These are phyloP conservation scores for Pseudochromis fuscus DNA, from an alignment of 2,797 vertebrate genomes.

Conservation along the genomic window DNA sequence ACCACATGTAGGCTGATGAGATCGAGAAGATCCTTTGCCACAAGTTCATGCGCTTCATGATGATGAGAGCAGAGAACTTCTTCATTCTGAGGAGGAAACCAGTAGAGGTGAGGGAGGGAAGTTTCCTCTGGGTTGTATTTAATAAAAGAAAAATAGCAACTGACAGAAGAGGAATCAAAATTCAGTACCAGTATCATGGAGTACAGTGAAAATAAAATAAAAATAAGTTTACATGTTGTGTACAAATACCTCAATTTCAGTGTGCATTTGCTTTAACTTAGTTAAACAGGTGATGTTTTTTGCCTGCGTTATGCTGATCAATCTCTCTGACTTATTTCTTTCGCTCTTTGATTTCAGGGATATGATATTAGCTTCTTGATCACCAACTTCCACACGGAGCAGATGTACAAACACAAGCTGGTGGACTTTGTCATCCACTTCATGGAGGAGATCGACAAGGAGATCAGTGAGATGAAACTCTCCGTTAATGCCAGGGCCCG, in stretches of 20 bases:
- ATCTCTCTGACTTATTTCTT: neutral
- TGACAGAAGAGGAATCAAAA: slow-evolving; percentile 22
- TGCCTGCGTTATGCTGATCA: neutral
- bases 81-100: slow-evolving; percentile 97
- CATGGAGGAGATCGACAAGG: slow-evolving; percentile 99
- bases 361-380: slow-evolving; percentile 99
- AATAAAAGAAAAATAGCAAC: neutral
- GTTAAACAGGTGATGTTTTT: neutral
- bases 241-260: too few relatives aligned
- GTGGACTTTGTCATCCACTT: slow-evolving; percentile 99
- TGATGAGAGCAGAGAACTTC: slow-evolving; percentile 99
- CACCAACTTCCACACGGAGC: slow-evolving; percentile 99
- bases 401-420: slow-evolving; percentile 99
- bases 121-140: neutral
- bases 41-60: slow-evolving; percentile 99
- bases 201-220: slow-evolving; percentile 10
- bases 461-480: slow-evolving; percentile 99
- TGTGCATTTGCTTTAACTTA: too few relatives aligned
- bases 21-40: slow-evolving; percentile 99
- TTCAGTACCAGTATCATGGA: neutral
- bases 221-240: too few relatives aligned
- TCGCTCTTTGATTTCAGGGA: slow-evolving; percentile 81
- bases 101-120: slow-evolving; percentile 89
- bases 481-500: slow-evolving; percentile 96
- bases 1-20: slow-evolving; percentile 90